Percentiles rank a stretch among this genome's conserved stretches.
Evolutionary conservation across 2,888 invertebrate genomes (phyloP).

Genomic region (Ommatoiulus sabulosus): DNA sequence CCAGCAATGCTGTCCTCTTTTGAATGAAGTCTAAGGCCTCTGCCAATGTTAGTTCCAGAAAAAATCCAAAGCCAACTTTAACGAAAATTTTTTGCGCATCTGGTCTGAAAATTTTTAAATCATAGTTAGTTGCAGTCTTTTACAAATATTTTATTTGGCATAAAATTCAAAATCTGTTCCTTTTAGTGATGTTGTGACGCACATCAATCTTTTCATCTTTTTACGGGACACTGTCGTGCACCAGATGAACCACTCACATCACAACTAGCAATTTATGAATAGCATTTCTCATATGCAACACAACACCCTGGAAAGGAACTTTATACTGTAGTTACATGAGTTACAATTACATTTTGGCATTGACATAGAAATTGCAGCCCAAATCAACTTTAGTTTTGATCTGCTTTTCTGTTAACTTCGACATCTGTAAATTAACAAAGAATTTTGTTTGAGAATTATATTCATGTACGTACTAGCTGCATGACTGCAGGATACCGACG

Average conservation of each 20-base stretch:
- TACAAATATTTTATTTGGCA: neutral
- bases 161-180: too few species aligned
- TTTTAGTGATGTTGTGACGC: too few species aligned
- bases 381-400: slow-evolving; percentile 81
- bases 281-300: too few species aligned
- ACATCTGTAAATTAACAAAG: slow-evolving; percentile 66
- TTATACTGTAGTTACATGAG: too few species aligned
- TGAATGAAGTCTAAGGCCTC: slow-evolving; percentile 81
- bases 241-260: too few species aligned
- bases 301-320: too few species aligned
- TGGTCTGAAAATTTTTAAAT: slow-evolving; percentile 63
- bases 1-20: slow-evolving; percentile 76
- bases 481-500: too few species aligned
- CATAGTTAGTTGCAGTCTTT: neutral
- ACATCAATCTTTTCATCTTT: too few species aligned
- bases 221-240: too few species aligned
- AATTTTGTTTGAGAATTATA: neutral
- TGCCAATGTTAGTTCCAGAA: slow-evolving; percentile 77
- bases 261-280: too few species aligned
- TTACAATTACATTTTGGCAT: slow-evolving; percentile 74
- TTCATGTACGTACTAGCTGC: neutral
- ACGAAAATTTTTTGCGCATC: slow-evolving; percentile 77
- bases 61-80: slow-evolving; percentile 81
- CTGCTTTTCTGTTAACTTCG: slow-evolving; percentile 71
- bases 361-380: slow-evolving; percentile 86